Evolutionary conservation across 2,888 invertebrate genomes (phyloP).

Genomic region (Sclerodermus sp.): DNA sequence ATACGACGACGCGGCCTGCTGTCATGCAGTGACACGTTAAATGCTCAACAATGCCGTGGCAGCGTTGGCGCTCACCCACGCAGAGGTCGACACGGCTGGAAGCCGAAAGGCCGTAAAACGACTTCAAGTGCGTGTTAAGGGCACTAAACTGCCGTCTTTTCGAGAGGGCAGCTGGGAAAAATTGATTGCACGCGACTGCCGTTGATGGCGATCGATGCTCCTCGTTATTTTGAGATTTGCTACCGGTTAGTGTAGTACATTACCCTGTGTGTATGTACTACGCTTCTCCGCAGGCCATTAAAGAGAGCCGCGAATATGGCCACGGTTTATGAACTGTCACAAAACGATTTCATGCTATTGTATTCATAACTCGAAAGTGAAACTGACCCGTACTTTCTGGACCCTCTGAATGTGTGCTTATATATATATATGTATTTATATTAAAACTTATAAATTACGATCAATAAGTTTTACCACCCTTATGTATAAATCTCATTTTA

Average conservation of each 20-base stretch:
- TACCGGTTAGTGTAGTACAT: conserved; percentile 9
- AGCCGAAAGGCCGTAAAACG: conserved; percentile 23
- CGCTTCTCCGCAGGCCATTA: conserved; percentile 15
- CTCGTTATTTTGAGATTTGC: conserved; percentile 36
- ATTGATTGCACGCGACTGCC: conserved; percentile 34
- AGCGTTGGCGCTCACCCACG: conserved; percentile 2
- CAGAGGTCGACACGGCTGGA: background rate
- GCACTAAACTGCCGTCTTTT: conserved; percentile 30
- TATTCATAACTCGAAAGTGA: no score
- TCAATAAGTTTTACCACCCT: no score
- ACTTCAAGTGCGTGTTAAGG: conserved; percentile 30
- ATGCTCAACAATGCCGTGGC: conserved; percentile 10
- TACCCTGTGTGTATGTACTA: conserved; percentile 5
- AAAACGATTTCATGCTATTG: no score
- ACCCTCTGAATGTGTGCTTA: no score
- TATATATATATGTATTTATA: no score
- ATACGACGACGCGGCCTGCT: conserved; percentile 7
- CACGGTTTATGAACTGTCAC: no score
- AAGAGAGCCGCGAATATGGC: background rate
- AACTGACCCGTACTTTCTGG: no score
- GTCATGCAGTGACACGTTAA: conserved; percentile 21
- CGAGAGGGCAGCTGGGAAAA: conserved; percentile 30
- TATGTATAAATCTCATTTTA: no score
- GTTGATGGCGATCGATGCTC: conserved; percentile 34
- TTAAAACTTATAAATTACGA: no score